Evolutionary conservation across 2,797 vertebrate species (phyloP), one percentile per base, ranked within the genome.

Genomic region (Cetoscarus ocellatus): DNA sequence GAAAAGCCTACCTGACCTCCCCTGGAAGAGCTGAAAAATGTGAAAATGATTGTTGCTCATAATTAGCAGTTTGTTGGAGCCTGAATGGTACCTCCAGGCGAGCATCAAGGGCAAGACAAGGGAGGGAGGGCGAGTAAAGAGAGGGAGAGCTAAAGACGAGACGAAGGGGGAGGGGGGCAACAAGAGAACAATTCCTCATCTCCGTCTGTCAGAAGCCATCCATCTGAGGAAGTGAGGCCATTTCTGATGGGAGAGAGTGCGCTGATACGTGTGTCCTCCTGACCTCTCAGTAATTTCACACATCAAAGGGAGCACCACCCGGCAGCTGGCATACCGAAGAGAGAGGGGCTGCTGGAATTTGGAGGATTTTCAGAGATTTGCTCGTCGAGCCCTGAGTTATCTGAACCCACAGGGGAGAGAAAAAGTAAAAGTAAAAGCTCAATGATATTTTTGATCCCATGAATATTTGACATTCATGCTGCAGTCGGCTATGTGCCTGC

Each of bases 401-500:
- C 90, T 88, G 85, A 89, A 86, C 79, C 88, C 89, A 89, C 78
- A 64, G 86, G 92, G 91, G 80, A 69, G 80, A 81, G 75, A 70
- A 75, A 84, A 88, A 84, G 83, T 84, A 80, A 87, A 91, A 92
- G 89, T 86, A 89, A 91, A 92, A 91, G 88, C 88, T 91, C 88
- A 89, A 90, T 92, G 91, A 94, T 93, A 93, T 92, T 92, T 94
- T 93, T 93, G 91, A 93, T 93, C 90, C 89, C 73, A 84, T 91
- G 92, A 93, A 93, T 93, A 93, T 93, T 93, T 94, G 93, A 93
- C 91, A 93, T 93, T 93, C 88, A 90, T 84, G 86, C 88, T 70
- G 82, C 86, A 82, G 80, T 64, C 60, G 88, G 82, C 83, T 82
- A 50, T 76, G 66, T 45, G 65, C 82, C 71, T 71, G 63, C 82